Base-by-base conservation (phyloP, 2,797 vertebrate genomes). In the Anabas testudineus region DNA sequence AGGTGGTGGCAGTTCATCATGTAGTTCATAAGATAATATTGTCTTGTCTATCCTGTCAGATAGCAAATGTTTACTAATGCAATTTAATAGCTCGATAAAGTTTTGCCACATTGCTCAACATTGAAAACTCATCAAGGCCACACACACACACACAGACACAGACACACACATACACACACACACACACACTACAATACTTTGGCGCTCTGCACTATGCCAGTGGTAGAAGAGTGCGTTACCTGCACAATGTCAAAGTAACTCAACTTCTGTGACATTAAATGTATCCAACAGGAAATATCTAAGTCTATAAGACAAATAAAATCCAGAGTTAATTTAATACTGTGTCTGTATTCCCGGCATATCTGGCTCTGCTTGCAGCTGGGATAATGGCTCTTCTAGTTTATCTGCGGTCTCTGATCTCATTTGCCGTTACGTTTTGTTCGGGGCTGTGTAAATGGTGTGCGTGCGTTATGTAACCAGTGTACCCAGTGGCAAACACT, bases 251-350 rank as follows among this genome's bases (percentile, higher is more conserved):
- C 84, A 81, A 61, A 83, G 34, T 63, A 18, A 48, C 71, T 74
- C 78, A 83, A 78, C 65, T 52, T 67, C 69, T 60, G 63, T 81
- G 85, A 88, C 90, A 84, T 85, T 85, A 78, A 87, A 81, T 85
- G 67, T 65, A 87, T 89, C 80, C 71, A 76, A 75, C 85, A 90
- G 89, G 89, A 90, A 90, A 84, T 84, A 84, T 88, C 72, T 14
- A 66, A 76, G 84, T 90, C 82, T 78, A 76, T 87, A 87, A 84
- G 78, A 91, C 85, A 87, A 91, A 92, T 88, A 85, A 81, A 88
- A 91, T 91, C 78, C 72, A 57, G 77, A 74, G 72, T 54, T 93
- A 91, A 93, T 90, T 82, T 65, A 90, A 93, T 93, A 86, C 32
- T 52, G 70, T 7, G 66, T 80, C 83, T 89, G 87, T 89, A 84